Evolutionary conservation across 2,797 vertebrate species (phyloP).

Genomic region (Craterocephalus amniculus): DNA sequence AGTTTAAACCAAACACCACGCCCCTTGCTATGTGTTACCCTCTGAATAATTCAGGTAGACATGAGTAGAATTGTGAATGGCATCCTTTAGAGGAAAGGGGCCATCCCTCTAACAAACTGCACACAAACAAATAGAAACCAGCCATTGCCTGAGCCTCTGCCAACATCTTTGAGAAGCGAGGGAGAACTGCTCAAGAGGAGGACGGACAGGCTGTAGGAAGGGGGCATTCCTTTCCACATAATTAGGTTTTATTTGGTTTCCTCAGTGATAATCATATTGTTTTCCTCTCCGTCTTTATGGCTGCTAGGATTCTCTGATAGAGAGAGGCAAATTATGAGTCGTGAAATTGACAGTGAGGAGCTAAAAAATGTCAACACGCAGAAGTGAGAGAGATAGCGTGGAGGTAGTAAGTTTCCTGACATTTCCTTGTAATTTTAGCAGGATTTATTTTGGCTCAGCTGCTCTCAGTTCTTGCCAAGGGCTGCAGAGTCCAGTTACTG

Average conservation of each 20-base stretch:
- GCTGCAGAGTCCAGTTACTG: constrained; percentile 25
- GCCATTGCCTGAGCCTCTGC: constrained; percentile 62
- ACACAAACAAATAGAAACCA: constrained; percentile 73
- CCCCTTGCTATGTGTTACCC: constrained; percentile 42
- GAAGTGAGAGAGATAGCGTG: background rate
- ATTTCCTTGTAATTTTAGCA: constrained; percentile 51
- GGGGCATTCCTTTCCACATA: constrained; percentile 70
- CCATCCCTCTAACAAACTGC: constrained; percentile 70
- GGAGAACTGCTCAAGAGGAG: constrained; percentile 25
- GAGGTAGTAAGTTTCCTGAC: constrained; percentile 29
- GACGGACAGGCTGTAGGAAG: constrained; percentile 33
- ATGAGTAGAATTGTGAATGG: constrained; percentile 74
- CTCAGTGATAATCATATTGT: constrained; percentile 42
- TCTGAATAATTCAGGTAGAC: constrained; percentile 68
- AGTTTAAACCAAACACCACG: constrained; percentile 33
- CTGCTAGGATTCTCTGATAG: background rate
- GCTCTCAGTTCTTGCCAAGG: constrained; percentile 16
- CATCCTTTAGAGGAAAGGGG: constrained; percentile 58
- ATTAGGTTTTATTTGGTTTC: constrained; percentile 65
- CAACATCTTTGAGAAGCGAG: constrained; percentile 58
- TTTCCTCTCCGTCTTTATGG: constrained; percentile 39
- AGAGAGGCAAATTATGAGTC: constrained; percentile 24
- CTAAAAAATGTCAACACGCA: constrained; percentile 33
- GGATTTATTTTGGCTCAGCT: constrained; percentile 34
- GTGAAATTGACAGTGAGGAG: constrained; percentile 24